Percentiles rank a stretch among this genome's conserved stretches.
phyloP scores from a whole-genome alignment of 2,888 invertebrate species.

The Eulithis prunata region DNA sequence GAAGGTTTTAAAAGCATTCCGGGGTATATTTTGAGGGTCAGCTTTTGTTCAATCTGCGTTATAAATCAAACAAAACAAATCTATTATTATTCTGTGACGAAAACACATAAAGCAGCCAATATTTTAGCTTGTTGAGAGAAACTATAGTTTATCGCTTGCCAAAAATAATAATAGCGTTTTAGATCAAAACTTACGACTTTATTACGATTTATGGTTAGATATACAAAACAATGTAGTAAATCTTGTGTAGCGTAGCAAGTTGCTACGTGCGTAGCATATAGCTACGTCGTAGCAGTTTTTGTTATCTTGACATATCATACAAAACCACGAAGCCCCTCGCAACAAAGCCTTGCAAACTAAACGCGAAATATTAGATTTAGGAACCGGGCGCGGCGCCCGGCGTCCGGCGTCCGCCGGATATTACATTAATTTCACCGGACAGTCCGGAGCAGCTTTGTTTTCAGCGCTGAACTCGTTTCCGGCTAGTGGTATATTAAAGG shows the following conservation, averaged over 20 bases:
- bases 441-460: constrained; percentile 32
- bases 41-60: too few relatives aligned
- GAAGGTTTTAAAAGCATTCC: too few relatives aligned
- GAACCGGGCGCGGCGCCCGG: constrained; percentile 8
- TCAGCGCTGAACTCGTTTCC: constrained; percentile 40
- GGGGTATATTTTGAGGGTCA: too few relatives aligned
- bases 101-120: too few relatives aligned
- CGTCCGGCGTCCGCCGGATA: constrained; percentile 35
- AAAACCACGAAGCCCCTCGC: not conserved
- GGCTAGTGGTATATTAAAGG: constrained; percentile 33
- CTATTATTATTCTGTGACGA: too few relatives aligned
- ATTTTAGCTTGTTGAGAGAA: too few relatives aligned
- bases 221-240: too few relatives aligned
- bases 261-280: constrained; percentile 1
- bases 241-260: not conserved
- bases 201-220: too few relatives aligned
- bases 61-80: too few relatives aligned
- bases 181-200: too few relatives aligned
- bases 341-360: constrained; percentile 10
- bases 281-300: not conserved
- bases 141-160: too few relatives aligned
- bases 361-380: constrained; percentile 21
- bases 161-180: too few relatives aligned
- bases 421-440: constrained; percentile 40
- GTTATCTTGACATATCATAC: not conserved